Evolutionary conservation across 2,797 vertebrate species (phyloP), one percentile per base, ranked within the genome.

Genomic region (Acrossocheilus fasciatus): DNA sequence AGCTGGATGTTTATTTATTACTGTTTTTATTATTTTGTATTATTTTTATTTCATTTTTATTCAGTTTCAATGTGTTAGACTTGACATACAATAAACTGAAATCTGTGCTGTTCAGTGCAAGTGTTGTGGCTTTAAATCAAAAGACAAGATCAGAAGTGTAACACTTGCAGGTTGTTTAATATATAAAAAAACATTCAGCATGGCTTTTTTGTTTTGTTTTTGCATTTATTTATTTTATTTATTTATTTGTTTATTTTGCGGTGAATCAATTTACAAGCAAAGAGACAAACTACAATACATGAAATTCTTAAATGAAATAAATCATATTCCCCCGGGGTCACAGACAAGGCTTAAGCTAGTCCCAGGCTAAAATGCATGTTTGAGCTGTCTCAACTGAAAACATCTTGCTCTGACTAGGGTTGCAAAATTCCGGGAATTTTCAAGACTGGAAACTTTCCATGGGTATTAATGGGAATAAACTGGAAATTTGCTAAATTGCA

Each of bases 21-120:
- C 87, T 87, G 76, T 85, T 72, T 50, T 26, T 66, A 80, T 83
- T 84, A 20, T 87, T 76, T 83, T 30, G 1, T 50, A 50, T 68
- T 57, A 57, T 82, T 83, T 78, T 94, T 82, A 90, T 97, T 96
- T 97, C 36, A 12, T 30, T 83, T 83, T 30, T 15, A 57, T 54
- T 57, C 5, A 1, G n/a, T 74, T 74, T 83, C 96, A 97, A 97
- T 98, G 97, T 99, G 97, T 98, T 97, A 96, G 96, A 97, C 95
- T 97, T 96, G 97, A 97, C 96, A 96, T 96, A 97, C 96, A 95
- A 98, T 98, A 98, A 99, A 98, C 97, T 98, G 97, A 98, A 98
- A 97, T 98, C 96, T 97, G 96, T 96, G 97, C 95, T 94, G 94
- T 94, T 96, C 93, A 96, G 91, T 93, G 91, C 90, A 91, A 95